These are phyloP conservation scores for Cryptoprocta ferox DNA, from an alignment of 2,797 vertebrate species.

Conservation along the genomic window DNA sequence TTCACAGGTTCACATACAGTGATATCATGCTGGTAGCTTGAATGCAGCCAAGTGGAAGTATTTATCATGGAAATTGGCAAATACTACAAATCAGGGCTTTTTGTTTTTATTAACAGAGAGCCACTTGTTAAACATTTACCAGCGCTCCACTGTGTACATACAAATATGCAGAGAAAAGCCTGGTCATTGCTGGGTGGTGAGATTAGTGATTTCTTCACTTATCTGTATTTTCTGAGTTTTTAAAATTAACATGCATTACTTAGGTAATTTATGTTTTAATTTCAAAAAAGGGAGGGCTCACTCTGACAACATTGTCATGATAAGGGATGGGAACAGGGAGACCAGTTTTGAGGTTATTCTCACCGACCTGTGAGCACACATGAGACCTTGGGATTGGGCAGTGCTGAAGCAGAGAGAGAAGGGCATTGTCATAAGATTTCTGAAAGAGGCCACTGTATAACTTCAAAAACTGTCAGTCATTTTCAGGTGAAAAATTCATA, in stretches of 20 bases:
- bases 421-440: background rate
- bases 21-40: background rate
- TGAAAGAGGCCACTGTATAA: background rate
- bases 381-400: background rate
- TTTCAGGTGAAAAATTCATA: background rate
- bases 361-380: background rate
- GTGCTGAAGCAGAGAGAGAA: background rate
- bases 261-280: background rate
- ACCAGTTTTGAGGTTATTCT: background rate
- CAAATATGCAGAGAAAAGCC: background rate
- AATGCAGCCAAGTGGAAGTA: slow-evolving; percentile 39
- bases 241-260: background rate
- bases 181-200: background rate
- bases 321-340: background rate
- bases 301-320: background rate
- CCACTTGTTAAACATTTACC: background rate
- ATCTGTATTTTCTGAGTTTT: slow-evolving; percentile 16
- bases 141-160: background rate
- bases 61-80: slow-evolving; percentile 53
- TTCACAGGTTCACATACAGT: slow-evolving; percentile 36
- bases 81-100: slow-evolving; percentile 15
- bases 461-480: background rate
- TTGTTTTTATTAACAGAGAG: background rate
- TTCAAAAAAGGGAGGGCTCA: background rate
- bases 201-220: background rate